Base-by-base conservation (phyloP, 2,113 vertebrate species). In the Steatornis caripensis region DNA sequence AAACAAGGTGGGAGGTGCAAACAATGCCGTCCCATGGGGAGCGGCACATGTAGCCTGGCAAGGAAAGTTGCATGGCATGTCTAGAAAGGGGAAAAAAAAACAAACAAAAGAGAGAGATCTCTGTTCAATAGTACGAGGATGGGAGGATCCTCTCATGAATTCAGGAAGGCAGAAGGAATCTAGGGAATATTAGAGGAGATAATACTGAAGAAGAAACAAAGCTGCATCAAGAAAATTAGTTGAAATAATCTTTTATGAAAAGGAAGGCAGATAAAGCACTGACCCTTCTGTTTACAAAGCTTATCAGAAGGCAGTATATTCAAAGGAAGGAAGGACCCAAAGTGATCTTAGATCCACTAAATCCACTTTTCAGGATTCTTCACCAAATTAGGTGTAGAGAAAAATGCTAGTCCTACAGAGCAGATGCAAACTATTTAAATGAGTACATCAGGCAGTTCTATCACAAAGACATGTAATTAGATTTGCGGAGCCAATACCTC, bases 401-500 rank as follows among this genome's bases (percentile, higher is more conserved):
- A 86, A 84, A 41, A 72, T 6, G 24, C 45, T 82, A 61, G 41
- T 45, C 45, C 48, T 64, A 53, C 48, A 84, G 45, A 84, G 27
- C 60, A 87, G 80, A 89, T 53, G 55, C 43, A 84, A 74, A 76
- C 36, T 84, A 41, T 55, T 87, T 37, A 88, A 89, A 89, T 64
- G 32, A 74, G 46, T 75, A 34, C 61, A 82, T 79, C 53, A 74
- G 48, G 86, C 92, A 75, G 53, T 30, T 82, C 69, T 87, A 21
- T 39, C 89, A 84, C 85, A 93, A 89, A 84, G 66, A 82, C 32
- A 57, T 72, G 32, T 72, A 94, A 96, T 96, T 87, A 94, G 87
- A 87, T 93, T 76, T 95, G 91, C 95, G 93, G 57, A 89, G 74
- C 91, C 89, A 94, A 84, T 76, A 96, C 89, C 91, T 96, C 87